Conservation (phyloP, 1,140 invertebrate genomes). For the Leptinotarsa undecemlineata region DNA sequence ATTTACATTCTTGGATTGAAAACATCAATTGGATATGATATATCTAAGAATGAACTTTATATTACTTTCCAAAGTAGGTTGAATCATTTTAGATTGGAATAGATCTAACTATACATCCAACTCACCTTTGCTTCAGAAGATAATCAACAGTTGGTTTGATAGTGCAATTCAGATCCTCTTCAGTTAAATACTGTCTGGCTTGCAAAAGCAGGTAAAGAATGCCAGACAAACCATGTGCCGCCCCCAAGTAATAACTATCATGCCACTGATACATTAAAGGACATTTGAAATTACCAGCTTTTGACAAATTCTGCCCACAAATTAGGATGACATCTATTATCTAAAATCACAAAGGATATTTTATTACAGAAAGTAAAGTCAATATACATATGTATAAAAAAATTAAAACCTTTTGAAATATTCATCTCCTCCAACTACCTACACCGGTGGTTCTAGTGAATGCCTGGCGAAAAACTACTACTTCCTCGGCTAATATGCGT, state of each 20-base stretch:
- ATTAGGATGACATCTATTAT: constrained; percentile 67
- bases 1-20: no score
- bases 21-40: no score
- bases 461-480: no score
- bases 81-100: background rate
- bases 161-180: constrained; percentile 59
- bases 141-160: constrained; percentile 70
- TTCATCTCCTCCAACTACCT: no score
- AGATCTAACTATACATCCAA: background rate
- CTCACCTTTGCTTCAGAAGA: constrained; percentile 58
- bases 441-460: no score
- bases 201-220: constrained; percentile 82
- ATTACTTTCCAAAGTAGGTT: no score
- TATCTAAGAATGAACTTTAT: no score
- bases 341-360: constrained; percentile 52
- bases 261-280: constrained; percentile 88
- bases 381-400: no score
- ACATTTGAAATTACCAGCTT: constrained; percentile 56
- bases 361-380: no score
- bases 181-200: constrained; percentile 60
- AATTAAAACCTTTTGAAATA: no score
- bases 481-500: no score
- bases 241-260: constrained; percentile 83
- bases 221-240: constrained; percentile 84
- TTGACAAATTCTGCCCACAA: constrained; percentile 66